Base-by-base conservation (phyloP, 2,797 vertebrate species). In the Esox lucius region DNA sequence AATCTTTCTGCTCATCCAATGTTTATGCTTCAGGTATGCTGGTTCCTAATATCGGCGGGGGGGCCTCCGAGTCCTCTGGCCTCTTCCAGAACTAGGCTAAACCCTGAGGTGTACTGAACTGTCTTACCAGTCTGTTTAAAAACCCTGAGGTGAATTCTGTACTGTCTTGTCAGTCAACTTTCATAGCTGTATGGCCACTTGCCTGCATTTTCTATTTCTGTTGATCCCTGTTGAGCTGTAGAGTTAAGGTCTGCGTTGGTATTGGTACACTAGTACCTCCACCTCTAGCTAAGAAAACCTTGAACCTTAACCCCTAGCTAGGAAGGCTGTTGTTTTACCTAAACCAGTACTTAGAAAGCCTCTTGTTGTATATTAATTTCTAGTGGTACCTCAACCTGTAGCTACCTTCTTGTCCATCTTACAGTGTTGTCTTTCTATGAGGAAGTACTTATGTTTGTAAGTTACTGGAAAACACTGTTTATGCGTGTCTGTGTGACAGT, bases 71-170 rank as follows among this genome's bases (percentile, higher is more conserved):
- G 86, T 91, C 93, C 77, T 93, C 92, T 84, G 92, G 93, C 84
- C 91, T 94, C 84, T 94, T 95, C 90, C 93, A 94, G 91, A 93
- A 84, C 87, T 93, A 93, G 88, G 73, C 80, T 78, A n/a, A n/a
- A n/a, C n/a, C n/a, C n/a, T n/a, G n/a, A n/a, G n/a, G n/a, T n/a
- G n/a, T n/a, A n/a, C n/a, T n/a, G n/a, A n/a, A n/a, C n/a, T n/a
- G n/a, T n/a, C n/a, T n/a, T n/a, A n/a, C n/a, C n/a, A n/a, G n/a
- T n/a, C n/a, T n/a, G n/a, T n/a, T n/a, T n/a, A n/a, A n/a, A n/a
- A n/a, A n/a, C 31, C 46, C 78, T 77, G 89, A 93, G 91, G 90
- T 93, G 90, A 92, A 91, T 91, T 85, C 79, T 19, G 9, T 51
- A 65, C 49, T n/a, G n/a, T 71, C 77, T 76, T 88, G 78, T 86